Conservation (phyloP, 2,113 vertebrate genomes). For the Perca schrenkii region DNA sequence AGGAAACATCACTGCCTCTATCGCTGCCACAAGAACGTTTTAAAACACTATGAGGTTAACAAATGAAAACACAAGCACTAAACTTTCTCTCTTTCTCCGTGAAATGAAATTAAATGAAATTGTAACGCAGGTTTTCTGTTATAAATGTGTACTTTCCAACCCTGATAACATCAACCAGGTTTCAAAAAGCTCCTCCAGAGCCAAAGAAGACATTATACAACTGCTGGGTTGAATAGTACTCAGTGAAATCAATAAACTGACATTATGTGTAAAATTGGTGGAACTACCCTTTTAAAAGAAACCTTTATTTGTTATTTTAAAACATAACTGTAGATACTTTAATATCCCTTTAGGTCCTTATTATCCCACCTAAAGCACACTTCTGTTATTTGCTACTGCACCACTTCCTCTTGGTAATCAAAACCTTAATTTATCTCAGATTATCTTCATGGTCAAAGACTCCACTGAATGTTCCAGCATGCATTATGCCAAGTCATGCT, state of each 20-base stretch:
- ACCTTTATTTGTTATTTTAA: neutral
- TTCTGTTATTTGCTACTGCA: neutral
- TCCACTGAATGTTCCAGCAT: neutral
- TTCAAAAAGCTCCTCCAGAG: neutral
- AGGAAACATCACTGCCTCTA: too few relatives aligned
- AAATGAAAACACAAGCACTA: too few relatives aligned
- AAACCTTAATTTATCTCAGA: neutral
- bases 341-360: neutral
- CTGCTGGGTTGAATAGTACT: neutral
- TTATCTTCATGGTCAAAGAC: neutral
- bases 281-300: neutral
- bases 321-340: neutral
- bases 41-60: too few relatives aligned
- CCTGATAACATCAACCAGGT: neutral
- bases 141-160: neutral
- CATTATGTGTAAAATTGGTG: neutral
- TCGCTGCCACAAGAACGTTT: too few relatives aligned
- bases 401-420: constrained; percentile 1
- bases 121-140: neutral
- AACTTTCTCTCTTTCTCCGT: too few relatives aligned
- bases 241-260: neutral
- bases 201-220: neutral
- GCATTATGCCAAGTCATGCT: constrained; percentile 18
- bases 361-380: neutral
- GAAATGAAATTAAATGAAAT: too few relatives aligned